phyloP scores from a whole-genome alignment of 23 tunicate genomes.

The Halocynthia aurantium region DNA sequence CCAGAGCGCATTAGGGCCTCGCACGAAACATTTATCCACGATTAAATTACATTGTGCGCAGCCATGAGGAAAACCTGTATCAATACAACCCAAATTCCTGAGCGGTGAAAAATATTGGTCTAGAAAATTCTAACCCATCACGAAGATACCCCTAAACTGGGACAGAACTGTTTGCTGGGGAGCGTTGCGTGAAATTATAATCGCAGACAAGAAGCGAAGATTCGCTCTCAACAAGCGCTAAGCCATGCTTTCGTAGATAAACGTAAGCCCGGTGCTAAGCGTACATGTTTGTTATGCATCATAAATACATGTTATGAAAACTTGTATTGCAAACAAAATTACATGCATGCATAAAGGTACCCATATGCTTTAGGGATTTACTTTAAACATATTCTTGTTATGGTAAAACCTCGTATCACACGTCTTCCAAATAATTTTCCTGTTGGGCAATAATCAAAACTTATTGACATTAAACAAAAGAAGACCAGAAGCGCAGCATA shows the following conservation, averaged over 20 bases:
- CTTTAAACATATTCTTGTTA: conserved; percentile 13
- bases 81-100: not conserved
- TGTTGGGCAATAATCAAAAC: conserved; percentile 6
- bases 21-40: conserved; percentile 37
- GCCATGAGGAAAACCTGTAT: conserved; percentile 16
- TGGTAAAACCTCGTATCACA: too few relatives aligned
- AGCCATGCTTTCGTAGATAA: not conserved
- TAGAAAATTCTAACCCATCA: too few relatives aligned
- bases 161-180: too few relatives aligned
- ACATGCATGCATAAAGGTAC: conserved; percentile 23
- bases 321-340: conserved; percentile 22
- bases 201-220: too few relatives aligned
- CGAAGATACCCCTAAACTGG: too few relatives aligned
- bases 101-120: too few relatives aligned
- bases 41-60: conserved; percentile 22
- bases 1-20: conserved; percentile 23
- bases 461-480: conserved; percentile 31
- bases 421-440: not conserved
- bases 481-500: too few relatives aligned
- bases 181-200: too few relatives aligned
- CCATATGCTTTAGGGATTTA: conserved; percentile 5
- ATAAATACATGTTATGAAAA: conserved; percentile 19
- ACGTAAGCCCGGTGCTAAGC: too few relatives aligned
- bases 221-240: not conserved
- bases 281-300: conserved; percentile 27